Conservation (phyloP, 1,140 invertebrate genomes). For the Saccostrea cuccullata region DNA sequence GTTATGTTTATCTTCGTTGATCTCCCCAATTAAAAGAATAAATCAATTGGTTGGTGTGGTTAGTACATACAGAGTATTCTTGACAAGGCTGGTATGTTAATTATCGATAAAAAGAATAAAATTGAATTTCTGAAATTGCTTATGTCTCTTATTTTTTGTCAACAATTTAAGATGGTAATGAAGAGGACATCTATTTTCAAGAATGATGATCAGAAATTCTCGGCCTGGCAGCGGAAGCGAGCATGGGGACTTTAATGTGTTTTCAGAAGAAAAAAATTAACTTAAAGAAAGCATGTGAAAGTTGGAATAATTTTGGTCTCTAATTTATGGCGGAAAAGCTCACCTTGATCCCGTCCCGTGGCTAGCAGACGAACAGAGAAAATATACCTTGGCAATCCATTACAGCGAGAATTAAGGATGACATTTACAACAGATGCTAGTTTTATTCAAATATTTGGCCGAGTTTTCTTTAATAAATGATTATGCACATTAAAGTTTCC, state of each 20-base stretch:
- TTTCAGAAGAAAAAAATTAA: neutral
- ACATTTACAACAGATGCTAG: constrained; percentile 29
- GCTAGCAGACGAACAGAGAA: constrained; percentile 25
- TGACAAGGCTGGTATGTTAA: neutral
- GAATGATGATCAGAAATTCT: neutral
- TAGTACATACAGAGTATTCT: neutral
- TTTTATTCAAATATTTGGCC: constrained; percentile 36
- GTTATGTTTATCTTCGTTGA: neutral
- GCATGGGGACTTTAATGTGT: neutral
- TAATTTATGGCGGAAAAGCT: constrained; percentile 12
- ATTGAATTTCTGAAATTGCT: neutral
- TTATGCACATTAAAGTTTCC: constrained; percentile 16
- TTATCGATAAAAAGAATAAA: neutral
- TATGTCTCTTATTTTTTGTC: neutral
- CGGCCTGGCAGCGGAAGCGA: neutral
- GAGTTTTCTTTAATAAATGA: constrained; percentile 34
- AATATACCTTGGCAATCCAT: neutral
- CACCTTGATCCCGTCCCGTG: constrained; percentile 16
- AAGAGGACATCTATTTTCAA: constrained; percentile 2
- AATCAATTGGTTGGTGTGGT: neutral
- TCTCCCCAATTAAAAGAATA: neutral
- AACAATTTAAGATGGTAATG: neutral
- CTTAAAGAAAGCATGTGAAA: neutral
- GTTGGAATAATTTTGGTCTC: neutral
- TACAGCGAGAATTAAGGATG: neutral